Evolutionary conservation across 2,888 invertebrate genomes (phyloP), one percentile per base, ranked within the genome.

Genomic region (Lasioglossum marginatum): DNA sequence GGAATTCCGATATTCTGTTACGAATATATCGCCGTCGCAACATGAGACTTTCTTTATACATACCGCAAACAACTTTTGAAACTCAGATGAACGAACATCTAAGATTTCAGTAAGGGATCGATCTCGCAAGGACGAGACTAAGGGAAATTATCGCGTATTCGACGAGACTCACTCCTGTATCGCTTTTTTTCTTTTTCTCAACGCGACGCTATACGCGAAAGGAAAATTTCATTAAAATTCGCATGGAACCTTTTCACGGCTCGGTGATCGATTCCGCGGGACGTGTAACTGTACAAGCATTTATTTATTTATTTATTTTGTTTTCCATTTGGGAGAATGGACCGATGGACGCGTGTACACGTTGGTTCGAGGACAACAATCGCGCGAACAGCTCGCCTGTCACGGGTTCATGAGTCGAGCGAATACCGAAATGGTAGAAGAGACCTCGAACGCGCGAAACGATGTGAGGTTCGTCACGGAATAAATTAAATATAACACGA

Each of bases 401-500:
- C 81, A 84, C 83, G 90, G 86, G 89, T 89, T 90, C 83, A 91
- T 85, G 90, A 89, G 92, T 86, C 89, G 87, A 89, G 89, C 91
- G 87, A 85, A 86, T 89, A 89, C 86, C 85, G 71, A 88, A 83
- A 76, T n/a, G 68, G 68, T 48, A 48, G 27, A 45, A 73, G 45
- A 34, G 31, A 88, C 83, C 81, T 86, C 79, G 81, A 84, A 87
- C 73, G 77, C 83, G 85, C 82, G 86, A 86, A 85, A 63, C 75
- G 60, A 48, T 75, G 37, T 75, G 79, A 82, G 75, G 70, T 84
- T 72, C 63, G 75, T 81, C 85, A 79, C 60, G 85, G 92, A 93
- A 93, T 90, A 92, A 92, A 91, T 92, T 90, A 92, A 93, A 93
- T 90, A 91, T 82, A 85, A 73, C 83, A 90, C 86, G 87, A 87